Conservation (phyloP, 2,888 invertebrate species). For the Dyspetes luteomarginatus region DNA sequence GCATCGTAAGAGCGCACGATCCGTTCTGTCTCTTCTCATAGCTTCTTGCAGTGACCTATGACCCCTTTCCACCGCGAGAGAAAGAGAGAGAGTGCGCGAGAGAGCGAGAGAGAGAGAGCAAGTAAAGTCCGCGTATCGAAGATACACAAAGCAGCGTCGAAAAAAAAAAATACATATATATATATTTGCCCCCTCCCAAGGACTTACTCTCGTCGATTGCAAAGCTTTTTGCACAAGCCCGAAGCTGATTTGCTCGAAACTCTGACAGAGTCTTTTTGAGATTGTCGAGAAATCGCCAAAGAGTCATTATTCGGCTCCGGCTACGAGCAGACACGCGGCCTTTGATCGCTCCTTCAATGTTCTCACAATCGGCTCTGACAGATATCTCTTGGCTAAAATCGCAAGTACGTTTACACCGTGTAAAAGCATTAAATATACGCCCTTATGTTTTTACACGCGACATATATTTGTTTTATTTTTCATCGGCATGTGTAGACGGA, state of each 20-base stretch:
- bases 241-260: conserved; percentile 13
- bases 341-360: conserved; percentile 29
- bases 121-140: conserved; percentile 21
- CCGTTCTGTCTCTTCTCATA: neutral
- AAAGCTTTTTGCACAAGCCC: conserved; percentile 31
- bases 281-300: conserved; percentile 17
- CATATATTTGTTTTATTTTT: conserved; percentile 32
- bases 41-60: conserved; percentile 49
- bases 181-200: neutral
- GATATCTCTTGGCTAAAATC: no score
- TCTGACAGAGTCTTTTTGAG: neutral
- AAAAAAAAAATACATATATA: neutral
- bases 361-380: neutral
- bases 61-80: neutral
- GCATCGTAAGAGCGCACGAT: conserved; percentile 18
- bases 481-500: neutral
- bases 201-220: conserved; percentile 9
- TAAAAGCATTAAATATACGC: no score
- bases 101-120: conserved; percentile 17
- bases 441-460: no score
- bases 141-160: conserved; percentile 21
- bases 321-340: conserved; percentile 26
- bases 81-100: neutral
- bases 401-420: no score
- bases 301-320: neutral